Base-by-base conservation (phyloP, 2,113 vertebrate species). In the Puffinus mauretanicus region DNA sequence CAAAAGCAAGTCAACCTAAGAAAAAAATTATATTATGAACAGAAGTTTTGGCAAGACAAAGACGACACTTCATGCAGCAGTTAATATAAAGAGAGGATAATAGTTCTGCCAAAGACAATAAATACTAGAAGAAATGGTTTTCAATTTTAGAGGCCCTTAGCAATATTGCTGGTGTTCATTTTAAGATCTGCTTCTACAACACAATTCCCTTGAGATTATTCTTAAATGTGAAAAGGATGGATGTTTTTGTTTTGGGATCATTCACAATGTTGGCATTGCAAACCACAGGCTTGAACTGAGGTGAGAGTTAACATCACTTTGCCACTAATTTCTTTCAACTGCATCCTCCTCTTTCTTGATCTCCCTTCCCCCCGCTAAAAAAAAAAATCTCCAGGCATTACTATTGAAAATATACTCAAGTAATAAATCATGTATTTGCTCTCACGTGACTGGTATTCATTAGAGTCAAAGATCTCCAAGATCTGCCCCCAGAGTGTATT, bases 391-490 rank as follows among this genome's bases (percentile, higher is more conserved):
- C 73, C 76, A 95, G 86, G 87, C 69, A 65, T 87, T 71, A 62
- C 91, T 96, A 96, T 88, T 21, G 8, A 80, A 92, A 95, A 94
- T 91, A 95, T 80, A 92, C 49, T 95, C 52, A 62, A 94, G 93
- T 89, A 95, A 96, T 97, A 97, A 97, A 97, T 97, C 95, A 97
- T 47, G 22, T 85, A 90, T 97, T 96, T 97, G 86, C 88, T 83
- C 92, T 91, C 90, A 73, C 80, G 76, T 89, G 96, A 97, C 89
- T 94, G 82, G 87, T 93, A 94, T 96, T 97, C 96, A 92, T 94
- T 80, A 93, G 80, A 97, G 89, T 76, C 87, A 87, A 94, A 90
- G 90, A 95, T 93, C 94, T 96, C 85, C 77, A 86, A 95, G 93
- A 91, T 93, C 86, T 95, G 94, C 82, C 94, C 93, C 95, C 94